Base-by-base conservation (phyloP, 2,888 invertebrate species). In the Melikaiella ostensackeni region DNA sequence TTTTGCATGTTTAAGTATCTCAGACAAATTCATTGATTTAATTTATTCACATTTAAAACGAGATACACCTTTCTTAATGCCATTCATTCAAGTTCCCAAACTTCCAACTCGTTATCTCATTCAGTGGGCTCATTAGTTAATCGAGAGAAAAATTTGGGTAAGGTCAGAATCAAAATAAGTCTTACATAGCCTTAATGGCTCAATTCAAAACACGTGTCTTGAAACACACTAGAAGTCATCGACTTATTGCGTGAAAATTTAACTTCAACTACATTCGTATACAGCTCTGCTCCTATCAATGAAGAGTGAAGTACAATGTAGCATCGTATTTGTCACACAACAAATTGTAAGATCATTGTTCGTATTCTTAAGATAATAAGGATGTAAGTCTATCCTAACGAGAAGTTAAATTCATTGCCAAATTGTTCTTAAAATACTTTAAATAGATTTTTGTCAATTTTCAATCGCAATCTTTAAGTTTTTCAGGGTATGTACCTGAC, bases 291-390 rank as follows among this genome's bases (percentile, higher is more conserved):
- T 24, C 9, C 50, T 50, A 50, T 70, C 50, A 70, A 42, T 42
- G 66, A 70, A 70, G 46, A 70, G 33, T 33, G 70, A 70, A 70
- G 70, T 55, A 70, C 70, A 50, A 70, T 70, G 50, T 70, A 63
- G 63, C 35, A 70, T 30, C 46, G 70, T 30, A 11, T 50, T 70
- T 46, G 66, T 16, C 46, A 42, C 35, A 35, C 7, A 42, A 27
- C 27, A 46, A 66, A 66, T 66, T 46, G 66, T 30, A 66, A 70
- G 42, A 70, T 50, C 30, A 21, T 55, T 33, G 30, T 55, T 50
- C 50, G 13, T 27, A 59, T 59, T 30, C n/a, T 70, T 33, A 70
- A 70, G 70, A 70, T 70, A 50, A 70, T n/a, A 50, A 70, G 70
- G 70, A 70, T 70, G 50, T 70, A 11, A 70, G 55, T 70, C 70